phyloP scores from a whole-genome alignment of 2,888 invertebrate genomes.

The Diplazon laetatorius region DNA sequence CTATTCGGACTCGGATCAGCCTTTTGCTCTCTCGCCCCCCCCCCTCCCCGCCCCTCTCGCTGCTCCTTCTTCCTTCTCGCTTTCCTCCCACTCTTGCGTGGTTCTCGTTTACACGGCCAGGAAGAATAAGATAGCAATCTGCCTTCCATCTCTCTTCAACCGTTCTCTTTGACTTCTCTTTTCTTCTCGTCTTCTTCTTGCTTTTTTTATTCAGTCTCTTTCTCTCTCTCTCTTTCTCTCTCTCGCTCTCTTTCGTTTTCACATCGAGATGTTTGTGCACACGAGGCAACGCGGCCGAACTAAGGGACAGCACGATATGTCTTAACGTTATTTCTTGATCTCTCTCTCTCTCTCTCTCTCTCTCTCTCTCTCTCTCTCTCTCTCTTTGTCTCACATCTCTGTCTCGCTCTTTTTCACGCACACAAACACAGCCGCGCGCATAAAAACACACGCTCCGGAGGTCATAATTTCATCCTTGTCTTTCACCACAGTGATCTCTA shows the following conservation, averaged over 20 bases:
- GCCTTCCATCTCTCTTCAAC: slow-evolving; percentile 2
- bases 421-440: neutral
- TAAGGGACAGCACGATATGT: neutral
- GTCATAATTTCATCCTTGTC: slow-evolving; percentile 47
- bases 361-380: neutral
- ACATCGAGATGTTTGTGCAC: too few species aligned
- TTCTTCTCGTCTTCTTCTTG: neutral
- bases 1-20: neutral
- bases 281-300: too few species aligned
- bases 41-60: too few species aligned
- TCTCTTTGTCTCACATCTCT: neutral
- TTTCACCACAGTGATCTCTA: slow-evolving; percentile 27
- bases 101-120: slow-evolving; percentile 42
- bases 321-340: neutral
- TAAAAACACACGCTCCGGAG: neutral
- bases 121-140: slow-evolving; percentile 54
- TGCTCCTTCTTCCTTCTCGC: neutral
- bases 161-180: neutral
- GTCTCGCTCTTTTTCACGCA: neutral
- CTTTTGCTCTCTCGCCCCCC: neutral
- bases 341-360: neutral
- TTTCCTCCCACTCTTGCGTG: neutral
- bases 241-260: neutral
- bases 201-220: neutral
- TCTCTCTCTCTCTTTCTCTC: neutral